phyloP scores from a whole-genome alignment of 2,888 invertebrate genomes.

The Tetragnatha montana region DNA sequence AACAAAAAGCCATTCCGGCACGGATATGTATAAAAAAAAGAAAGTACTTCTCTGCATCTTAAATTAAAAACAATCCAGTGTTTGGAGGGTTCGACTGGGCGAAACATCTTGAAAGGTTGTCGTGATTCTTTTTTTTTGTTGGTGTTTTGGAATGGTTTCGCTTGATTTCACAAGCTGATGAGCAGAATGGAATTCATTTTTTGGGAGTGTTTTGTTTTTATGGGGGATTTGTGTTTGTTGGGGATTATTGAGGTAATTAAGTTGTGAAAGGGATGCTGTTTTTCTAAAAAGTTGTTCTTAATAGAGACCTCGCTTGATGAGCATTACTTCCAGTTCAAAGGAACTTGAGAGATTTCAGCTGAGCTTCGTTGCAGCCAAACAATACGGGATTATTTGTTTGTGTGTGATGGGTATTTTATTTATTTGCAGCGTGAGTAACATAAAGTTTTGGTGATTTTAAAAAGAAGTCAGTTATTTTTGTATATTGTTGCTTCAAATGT shows the following conservation, averaged over 20 bases:
- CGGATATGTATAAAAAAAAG: background rate
- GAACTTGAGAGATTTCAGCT: too few species aligned
- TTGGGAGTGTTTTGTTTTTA: background rate
- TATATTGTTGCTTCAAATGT: background rate
- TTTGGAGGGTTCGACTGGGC: background rate
- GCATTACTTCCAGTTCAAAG: too few species aligned
- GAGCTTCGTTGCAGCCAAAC: too few species aligned
- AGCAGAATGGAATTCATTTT: background rate
- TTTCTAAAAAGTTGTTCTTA: background rate
- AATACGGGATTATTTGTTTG: too few species aligned
- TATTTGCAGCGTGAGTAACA: too few species aligned
- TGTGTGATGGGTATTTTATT: too few species aligned
- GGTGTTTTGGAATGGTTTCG: background rate
- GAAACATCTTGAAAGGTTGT: background rate
- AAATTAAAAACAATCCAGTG: conserved; percentile 28
- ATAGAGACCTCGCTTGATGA: too few species aligned
- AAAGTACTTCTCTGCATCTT: background rate
- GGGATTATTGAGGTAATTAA: background rate
- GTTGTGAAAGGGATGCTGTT: background rate
- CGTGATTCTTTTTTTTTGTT: background rate
- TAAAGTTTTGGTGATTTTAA: too few species aligned
- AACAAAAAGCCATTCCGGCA: conserved; percentile 16
- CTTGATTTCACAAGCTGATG: background rate
- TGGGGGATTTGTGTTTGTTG: background rate
- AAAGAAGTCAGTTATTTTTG: too few species aligned